phyloP scores from a whole-genome alignment of 2,888 invertebrate genomes.

The Mechanitis messenoides region DNA sequence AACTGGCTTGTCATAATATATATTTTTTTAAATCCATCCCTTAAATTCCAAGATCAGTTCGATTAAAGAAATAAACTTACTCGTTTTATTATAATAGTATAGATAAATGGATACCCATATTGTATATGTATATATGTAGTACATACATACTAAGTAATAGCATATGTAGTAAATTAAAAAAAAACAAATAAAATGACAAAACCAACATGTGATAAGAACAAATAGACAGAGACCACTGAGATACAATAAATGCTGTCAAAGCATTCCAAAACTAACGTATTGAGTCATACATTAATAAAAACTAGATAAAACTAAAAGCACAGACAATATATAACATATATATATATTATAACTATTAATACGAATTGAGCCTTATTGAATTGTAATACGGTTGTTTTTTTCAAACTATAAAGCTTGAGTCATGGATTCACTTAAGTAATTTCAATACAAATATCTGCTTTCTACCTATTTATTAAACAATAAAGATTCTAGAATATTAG shows the following conservation, averaged over 20 bases:
- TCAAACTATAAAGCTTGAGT: not conserved
- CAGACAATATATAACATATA: conserved; percentile 11
- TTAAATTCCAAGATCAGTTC: too few relatives aligned
- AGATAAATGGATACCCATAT: too few relatives aligned
- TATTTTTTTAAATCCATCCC: too few relatives aligned
- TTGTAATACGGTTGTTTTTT: not conserved
- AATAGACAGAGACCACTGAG: not conserved
- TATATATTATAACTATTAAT: not conserved
- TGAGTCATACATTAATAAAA: conserved; percentile 28
- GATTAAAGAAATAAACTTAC: too few relatives aligned
- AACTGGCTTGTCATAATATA: too few relatives aligned
- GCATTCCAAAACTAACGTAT: conserved; percentile 9
- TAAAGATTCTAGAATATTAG: conserved; percentile 36
- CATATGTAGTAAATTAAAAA: too few relatives aligned
- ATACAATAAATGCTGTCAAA: conserved; percentile 9
- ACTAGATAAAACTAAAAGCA: conserved; percentile 25
- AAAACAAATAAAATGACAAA: not conserved
- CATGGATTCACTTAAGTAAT: conserved; percentile 29
- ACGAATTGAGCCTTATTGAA: conserved; percentile 5
- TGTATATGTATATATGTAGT: too few relatives aligned
- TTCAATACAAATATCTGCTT: conserved; percentile 35
- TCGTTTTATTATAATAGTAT: too few relatives aligned
- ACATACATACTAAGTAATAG: too few relatives aligned
- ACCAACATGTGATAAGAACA: conserved; percentile 7
- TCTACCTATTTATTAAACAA: conserved; percentile 41